Conservation (phyloP, 2,797 vertebrate genomes). For the Garrulus glandarius region DNA sequence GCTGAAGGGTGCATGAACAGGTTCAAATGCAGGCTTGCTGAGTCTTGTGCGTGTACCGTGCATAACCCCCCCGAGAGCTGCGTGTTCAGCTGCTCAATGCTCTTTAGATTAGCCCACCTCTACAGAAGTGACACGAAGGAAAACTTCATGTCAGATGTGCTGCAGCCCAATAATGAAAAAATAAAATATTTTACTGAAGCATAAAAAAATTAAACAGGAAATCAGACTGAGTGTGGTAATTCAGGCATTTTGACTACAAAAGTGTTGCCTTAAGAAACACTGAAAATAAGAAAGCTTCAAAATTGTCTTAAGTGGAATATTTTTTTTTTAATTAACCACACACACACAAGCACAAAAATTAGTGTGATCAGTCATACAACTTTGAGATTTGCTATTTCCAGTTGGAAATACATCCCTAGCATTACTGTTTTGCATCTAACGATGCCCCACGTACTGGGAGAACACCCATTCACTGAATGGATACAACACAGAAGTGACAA, state of each 20-base stretch:
- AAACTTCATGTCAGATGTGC: fast-evolving
- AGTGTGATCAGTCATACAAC: not conserved
- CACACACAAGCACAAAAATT: not conserved
- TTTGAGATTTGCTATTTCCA: not conserved
- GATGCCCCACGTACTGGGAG: not conserved
- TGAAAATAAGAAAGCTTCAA: not conserved
- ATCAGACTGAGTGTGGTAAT: not conserved
- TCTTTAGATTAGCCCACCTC: not conserved
- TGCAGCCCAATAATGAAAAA: not conserved
- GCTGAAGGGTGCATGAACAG: not conserved
- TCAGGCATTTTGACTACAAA: not conserved
- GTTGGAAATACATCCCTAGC: not conserved
- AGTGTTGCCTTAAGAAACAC: not conserved
- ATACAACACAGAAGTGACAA: not conserved
- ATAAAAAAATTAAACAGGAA: not conserved
- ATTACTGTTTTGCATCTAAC: not conserved
- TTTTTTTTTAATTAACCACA: not conserved
- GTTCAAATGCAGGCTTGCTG: not conserved
- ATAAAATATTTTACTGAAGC: not conserved
- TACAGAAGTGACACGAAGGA: not conserved
- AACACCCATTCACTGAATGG: slow-evolving; percentile 50
- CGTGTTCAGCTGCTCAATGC: fast-evolving
- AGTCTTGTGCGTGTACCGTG: not conserved
- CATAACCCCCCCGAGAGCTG: not conserved
- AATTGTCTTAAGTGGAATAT: not conserved